Evolutionary conservation across 2,113 vertebrate genomes (phyloP).

Genomic region (Uria aalge): DNA sequence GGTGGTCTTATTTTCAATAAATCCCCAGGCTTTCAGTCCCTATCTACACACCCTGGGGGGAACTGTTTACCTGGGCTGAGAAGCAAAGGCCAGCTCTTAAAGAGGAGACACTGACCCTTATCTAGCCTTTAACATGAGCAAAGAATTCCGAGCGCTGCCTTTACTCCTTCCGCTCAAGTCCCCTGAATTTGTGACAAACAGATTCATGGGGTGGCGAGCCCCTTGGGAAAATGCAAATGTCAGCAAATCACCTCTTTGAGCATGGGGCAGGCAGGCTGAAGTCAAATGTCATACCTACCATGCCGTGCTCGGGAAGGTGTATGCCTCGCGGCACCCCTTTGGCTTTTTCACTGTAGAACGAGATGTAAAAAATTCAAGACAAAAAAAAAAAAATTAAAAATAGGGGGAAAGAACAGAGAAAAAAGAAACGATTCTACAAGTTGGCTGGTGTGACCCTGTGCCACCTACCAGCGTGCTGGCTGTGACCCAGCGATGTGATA

Average conservation of each 20-base stretch:
- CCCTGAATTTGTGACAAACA: constrained; percentile 9
- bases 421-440: background rate
- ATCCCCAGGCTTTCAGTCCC: background rate
- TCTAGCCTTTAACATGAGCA: background rate
- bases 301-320: background rate
- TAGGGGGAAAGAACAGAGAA: no score
- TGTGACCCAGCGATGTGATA: constrained; percentile 25
- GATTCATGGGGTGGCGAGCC: background rate
- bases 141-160: background rate
- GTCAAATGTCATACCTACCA: background rate
- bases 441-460: constrained; percentile 52
- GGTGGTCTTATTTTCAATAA: background rate
- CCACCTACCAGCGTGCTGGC: constrained; percentile 41
- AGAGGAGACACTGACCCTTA: background rate
- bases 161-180: background rate
- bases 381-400: background rate
- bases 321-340: background rate
- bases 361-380: background rate
- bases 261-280: background rate
- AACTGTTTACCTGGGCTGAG: constrained; percentile 32
- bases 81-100: constrained; percentile 4
- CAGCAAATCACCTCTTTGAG: background rate
- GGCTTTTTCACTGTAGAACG: rapidly evolving
- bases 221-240: constrained; percentile 29
- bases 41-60: background rate